phyloP scores from a whole-genome alignment of 2,797 vertebrate species.

The Meriones psammophilus region DNA sequence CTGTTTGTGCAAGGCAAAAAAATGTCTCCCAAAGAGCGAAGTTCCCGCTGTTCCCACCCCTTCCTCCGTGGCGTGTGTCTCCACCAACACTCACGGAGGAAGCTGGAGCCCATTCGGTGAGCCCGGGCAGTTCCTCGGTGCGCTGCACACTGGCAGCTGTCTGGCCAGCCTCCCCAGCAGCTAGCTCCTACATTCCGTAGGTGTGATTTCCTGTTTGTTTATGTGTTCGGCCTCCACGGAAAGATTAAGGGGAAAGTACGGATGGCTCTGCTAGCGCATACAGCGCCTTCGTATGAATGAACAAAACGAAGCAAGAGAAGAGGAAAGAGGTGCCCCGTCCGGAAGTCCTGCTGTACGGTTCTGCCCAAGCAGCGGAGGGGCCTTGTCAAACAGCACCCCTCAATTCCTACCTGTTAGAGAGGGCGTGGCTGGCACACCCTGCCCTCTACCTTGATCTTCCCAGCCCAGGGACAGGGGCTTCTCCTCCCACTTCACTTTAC shows the following conservation, averaged over 20 bases:
- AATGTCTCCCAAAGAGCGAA: neutral
- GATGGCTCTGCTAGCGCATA: no score
- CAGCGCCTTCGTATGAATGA: neutral
- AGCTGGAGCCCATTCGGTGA: neutral
- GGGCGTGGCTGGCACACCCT: no score
- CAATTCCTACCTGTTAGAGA: no score
- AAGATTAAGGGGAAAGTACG: neutral
- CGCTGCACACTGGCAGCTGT: neutral
- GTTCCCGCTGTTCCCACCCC: neutral
- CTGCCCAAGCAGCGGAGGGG: no score
- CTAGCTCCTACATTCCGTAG: no score
- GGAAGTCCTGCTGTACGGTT: neutral
- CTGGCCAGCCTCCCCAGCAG: accelerated
- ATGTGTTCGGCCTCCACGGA: neutral
- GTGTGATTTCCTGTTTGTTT: neutral
- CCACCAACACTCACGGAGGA: neutral
- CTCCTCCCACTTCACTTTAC: no score
- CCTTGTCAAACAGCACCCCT: no score
- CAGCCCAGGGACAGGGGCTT: no score
- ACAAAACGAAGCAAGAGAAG: constrained; percentile 42
- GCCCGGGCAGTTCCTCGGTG: accelerated
- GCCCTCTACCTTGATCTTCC: no score
- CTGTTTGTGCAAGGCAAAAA: constrained; percentile 35
- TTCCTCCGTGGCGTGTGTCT: neutral
- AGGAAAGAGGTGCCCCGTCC: neutral